Evolutionary conservation across 2,113 vertebrate species (phyloP), one percentile per base, ranked within the genome.

Genomic region (Nibea coibor): DNA sequence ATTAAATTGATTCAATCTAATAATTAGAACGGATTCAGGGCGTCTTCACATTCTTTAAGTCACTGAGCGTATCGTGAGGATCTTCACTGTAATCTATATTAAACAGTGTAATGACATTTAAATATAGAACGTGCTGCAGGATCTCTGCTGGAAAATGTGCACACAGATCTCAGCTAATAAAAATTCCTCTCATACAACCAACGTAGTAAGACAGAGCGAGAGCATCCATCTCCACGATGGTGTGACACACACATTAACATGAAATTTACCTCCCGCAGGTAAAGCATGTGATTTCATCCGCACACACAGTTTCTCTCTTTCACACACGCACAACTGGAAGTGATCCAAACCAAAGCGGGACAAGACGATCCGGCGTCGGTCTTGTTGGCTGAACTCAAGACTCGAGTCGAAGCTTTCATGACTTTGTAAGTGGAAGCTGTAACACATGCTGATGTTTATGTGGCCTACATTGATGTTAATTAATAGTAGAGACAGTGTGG

Each of bases 201-300:
- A 3, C 9, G 7, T 31, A 12, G 43, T 45, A 14, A 14, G 11
- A 10, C 0, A 26, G 26, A 66, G 43, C 20, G 10, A n/a, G 45
- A 19, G 9, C 14, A 26, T 68, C 17, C 47, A 24, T 26, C 24
- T 63, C 24, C 20, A 35, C 35, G 1, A 35, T 14, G 57, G 42
- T 2, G 16, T 31, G 8, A 48, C 19, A 57, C 61, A 80, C 26
- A 22, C 45, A 61, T 61, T 73, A 14, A 71, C 59, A 47, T 47
- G 39, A 64, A 9, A 4, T 47, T 8, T 51, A 4, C 31, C 24
- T 39, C 56, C 75, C 50, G 43, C 63, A 42, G 24, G 17, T 61
- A 4, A 20, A 67, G 10, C 39, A 58, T 24, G 26, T 71, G 47
- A 53, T 24, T 28, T 63, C 10, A 72, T 35, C 39, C 56, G 24